phyloP scores from a whole-genome alignment of 2,888 invertebrate genomes.

The Latrodectus hesperus region DNA sequence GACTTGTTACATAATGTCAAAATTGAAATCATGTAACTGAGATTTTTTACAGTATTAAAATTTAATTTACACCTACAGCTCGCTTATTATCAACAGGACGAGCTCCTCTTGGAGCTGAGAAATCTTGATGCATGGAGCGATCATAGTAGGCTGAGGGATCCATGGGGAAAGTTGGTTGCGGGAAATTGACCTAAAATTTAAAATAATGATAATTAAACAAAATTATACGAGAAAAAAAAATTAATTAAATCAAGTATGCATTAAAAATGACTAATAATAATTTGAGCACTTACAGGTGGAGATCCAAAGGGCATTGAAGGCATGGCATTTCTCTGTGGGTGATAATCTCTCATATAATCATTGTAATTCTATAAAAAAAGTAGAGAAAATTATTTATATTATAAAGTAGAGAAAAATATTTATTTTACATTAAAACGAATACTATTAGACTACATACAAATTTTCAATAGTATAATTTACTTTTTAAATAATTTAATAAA shows the following conservation, averaged over 20 bases:
- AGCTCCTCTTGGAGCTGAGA: constrained; percentile 79
- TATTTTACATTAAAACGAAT: neutral
- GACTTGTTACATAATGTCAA: too few relatives aligned
- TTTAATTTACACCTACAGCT: constrained; percentile 73
- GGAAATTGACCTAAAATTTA: constrained; percentile 44
- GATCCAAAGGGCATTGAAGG: constrained; percentile 86
- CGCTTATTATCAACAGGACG: constrained; percentile 74
- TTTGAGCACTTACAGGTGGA: constrained; percentile 78
- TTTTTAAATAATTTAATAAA: too few relatives aligned
- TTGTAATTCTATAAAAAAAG: constrained; percentile 76
- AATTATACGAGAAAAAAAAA: constrained; percentile 27
- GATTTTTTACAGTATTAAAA: too few relatives aligned
- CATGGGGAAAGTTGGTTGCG: constrained; percentile 53
- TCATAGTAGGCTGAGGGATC: constrained; percentile 85
- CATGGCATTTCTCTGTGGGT: constrained; percentile 72
- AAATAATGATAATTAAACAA: neutral
- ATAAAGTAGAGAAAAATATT: neutral
- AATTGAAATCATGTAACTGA: too few relatives aligned
- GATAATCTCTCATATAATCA: constrained; percentile 83
- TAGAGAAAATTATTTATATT: neutral
- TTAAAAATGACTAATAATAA: neutral
- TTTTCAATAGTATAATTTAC: too few relatives aligned
- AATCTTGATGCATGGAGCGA: constrained; percentile 83
- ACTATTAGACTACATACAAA: too few relatives aligned
- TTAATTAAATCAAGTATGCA: neutral